phyloP scores from a whole-genome alignment of 2,888 invertebrate species.

The Rhimphoctona megacephalus region DNA sequence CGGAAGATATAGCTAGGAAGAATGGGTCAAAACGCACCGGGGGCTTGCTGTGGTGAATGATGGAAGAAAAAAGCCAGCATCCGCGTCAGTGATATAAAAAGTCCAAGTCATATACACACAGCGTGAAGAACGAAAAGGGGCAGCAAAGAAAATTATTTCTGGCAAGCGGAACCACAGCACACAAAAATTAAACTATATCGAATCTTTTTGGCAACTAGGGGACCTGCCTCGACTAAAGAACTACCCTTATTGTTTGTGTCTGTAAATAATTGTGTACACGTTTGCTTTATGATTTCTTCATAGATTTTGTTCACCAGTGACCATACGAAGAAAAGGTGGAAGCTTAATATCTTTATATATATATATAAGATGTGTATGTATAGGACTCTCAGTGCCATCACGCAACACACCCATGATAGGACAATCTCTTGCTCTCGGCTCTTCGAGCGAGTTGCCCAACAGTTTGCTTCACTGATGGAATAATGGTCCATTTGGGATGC shows the following conservation, averaged over 20 bases:
- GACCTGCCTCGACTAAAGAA: constrained; percentile 32
- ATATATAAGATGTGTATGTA: background rate
- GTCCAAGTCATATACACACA: constrained; percentile 27
- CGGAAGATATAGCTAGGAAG: constrained; percentile 14
- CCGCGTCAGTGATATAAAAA: constrained; percentile 43
- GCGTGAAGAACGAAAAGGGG: background rate
- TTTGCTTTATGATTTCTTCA: constrained; percentile 27
- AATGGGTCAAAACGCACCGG: constrained; percentile 57
- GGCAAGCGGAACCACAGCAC: constrained; percentile 70
- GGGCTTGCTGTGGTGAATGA: constrained; percentile 52
- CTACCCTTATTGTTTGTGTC: constrained; percentile 42
- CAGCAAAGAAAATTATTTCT: constrained; percentile 75
- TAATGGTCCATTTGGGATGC: constrained; percentile 84
- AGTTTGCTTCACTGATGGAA: constrained; percentile 83
- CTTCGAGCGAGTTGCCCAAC: constrained; percentile 81
- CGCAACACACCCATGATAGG: constrained; percentile 38
- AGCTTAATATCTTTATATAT: constrained; percentile 24
- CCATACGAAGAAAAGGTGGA: constrained; percentile 46
- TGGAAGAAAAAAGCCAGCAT: constrained; percentile 44
- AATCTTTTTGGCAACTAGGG: constrained; percentile 58
- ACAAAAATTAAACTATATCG: constrained; percentile 77
- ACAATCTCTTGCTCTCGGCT: constrained; percentile 70
- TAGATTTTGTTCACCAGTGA: constrained; percentile 39
- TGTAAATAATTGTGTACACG: constrained; percentile 2
- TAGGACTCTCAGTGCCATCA: constrained; percentile 18